A percentile compares a stretch with the other conserved stretches of the same genome.
Conservation (phyloP, 2,113 vertebrate species). For the Glareola pratincola region DNA sequence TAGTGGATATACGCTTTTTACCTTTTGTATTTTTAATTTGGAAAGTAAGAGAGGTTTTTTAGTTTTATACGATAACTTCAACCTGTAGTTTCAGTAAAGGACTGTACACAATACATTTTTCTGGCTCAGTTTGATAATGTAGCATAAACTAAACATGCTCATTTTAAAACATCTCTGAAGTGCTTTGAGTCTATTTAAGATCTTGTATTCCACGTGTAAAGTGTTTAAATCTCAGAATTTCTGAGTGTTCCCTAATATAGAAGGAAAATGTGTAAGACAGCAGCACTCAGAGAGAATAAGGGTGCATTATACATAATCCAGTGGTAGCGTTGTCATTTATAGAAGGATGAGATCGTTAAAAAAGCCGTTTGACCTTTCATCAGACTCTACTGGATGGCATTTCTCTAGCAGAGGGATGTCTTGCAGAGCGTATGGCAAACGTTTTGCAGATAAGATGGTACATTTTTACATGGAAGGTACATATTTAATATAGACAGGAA, state of each 20-base stretch:
- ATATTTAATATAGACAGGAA: background rate
- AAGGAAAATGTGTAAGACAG: background rate
- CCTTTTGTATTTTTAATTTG: background rate
- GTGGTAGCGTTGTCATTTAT: background rate
- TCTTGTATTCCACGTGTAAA: background rate
- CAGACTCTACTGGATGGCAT: background rate
- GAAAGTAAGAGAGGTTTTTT: background rate
- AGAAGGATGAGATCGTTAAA: background rate
- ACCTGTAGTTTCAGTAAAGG: background rate
- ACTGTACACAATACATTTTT: background rate
- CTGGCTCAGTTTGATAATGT: background rate
- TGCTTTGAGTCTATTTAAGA: background rate
- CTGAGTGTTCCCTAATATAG: background rate
- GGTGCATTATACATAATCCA: background rate
- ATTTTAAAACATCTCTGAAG: background rate
- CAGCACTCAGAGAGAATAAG: background rate
- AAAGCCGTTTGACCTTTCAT: background rate
- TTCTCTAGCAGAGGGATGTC: background rate
- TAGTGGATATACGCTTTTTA: background rate
- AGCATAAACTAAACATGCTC: background rate
- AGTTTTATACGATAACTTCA: background rate
- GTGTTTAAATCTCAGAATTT: background rate
- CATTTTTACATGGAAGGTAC: background rate
- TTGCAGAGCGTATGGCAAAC: background rate
- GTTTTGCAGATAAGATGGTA: background rate